Evolutionary conservation across 2,888 invertebrate species (phyloP), one percentile per base, ranked within the genome.

Genomic region (Heliconius charithonia): DNA sequence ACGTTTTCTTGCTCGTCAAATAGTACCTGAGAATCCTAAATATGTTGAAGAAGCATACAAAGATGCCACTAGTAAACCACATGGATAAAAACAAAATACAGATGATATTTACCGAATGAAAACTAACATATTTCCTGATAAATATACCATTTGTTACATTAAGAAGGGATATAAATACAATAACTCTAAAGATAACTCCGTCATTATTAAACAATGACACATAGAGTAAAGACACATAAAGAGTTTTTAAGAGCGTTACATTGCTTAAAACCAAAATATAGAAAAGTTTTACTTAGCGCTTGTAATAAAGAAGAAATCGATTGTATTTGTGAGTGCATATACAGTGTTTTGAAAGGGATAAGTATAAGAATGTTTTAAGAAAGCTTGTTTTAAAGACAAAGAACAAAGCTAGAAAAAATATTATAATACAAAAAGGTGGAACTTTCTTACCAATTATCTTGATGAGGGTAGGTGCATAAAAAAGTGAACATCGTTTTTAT

Each of bases 31-130:
- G 71, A 84, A 85, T 75, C 0, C 80, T 25, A 85, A 84, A 75
- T 85, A 82, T 77, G 81, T 85, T 45, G 83, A 85, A 81, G 85
- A 85, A 66, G 82, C 84, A 3, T 85, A 85, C 66, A 85, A 59
- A 79, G 84, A 86, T 83, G 85, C 84, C 25, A 65, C 63, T 65
- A 27, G 13, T 27, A 16, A 65, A 65, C 27, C 29, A n/a, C 63
- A 65, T 27, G 63, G 63, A 65, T 65, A 65, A 29, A 29, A 29
- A 29, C 29, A 29, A 29, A 29, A 29, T 3, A 29, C 70, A 45
- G 27, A 71, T 27, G 56, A 71, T 51, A 45, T 27, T 51, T 71
- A n/a, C 27, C 71, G 71, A 45, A 7, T 71, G 13, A 71, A 71
- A 45, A 71, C 45, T 45, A 71, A 71, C n/a, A 19, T 56, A 45